phyloP scores from a whole-genome alignment of 2,797 vertebrate genomes.

The Prunella strophiata region DNA sequence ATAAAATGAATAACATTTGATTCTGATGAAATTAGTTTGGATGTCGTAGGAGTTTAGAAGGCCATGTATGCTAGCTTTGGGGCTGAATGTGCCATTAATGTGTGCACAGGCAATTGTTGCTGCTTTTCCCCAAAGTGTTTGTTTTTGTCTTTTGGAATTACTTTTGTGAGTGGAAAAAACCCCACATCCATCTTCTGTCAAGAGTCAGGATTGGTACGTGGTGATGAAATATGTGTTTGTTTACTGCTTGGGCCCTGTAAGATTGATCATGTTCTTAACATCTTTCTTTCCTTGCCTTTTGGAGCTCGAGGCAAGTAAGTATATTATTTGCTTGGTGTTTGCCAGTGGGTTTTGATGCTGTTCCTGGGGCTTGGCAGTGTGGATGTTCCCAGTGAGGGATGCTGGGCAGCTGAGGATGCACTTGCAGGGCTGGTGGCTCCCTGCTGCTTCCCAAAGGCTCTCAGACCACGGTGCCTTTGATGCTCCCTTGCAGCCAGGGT shows the following conservation, averaged over 20 bases:
- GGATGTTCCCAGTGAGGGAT: accelerated
- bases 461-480: accelerated
- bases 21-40: background rate
- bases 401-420: accelerated
- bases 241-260: slow-evolving; percentile 45
- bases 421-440: background rate
- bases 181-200: slow-evolving; percentile 54
- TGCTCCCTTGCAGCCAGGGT: background rate
- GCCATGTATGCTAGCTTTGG: background rate
- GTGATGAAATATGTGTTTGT: slow-evolving; percentile 72
- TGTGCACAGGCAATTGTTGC: background rate
- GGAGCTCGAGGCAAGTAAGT: slow-evolving; percentile 13
- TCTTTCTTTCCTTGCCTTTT: slow-evolving; percentile 54
- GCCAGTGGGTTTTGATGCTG: background rate
- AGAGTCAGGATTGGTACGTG: slow-evolving; percentile 33
- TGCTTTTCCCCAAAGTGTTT: slow-evolving; percentile 6
- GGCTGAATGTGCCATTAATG: background rate
- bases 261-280: slow-evolving; percentile 58
- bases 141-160: slow-evolving; percentile 52
- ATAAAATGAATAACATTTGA: background rate
- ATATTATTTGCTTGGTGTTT: slow-evolving; percentile 24
- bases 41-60: background rate
- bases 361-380: background rate
- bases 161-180: background rate
- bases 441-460: background rate